Base-by-base conservation (phyloP, 2,113 vertebrate species). In the Phalacrocorax pelagicus region DNA sequence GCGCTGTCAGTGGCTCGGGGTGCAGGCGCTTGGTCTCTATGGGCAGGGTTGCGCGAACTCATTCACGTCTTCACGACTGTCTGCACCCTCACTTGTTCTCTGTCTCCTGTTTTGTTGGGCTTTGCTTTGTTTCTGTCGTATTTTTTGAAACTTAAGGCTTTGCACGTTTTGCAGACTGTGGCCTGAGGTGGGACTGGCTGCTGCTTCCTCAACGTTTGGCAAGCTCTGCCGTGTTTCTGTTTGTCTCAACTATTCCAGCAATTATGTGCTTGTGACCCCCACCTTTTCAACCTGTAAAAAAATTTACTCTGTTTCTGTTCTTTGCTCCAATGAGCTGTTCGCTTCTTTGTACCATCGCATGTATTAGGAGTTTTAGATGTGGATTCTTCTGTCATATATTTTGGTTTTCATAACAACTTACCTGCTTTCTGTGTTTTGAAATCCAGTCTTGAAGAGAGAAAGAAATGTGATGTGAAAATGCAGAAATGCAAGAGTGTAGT, bases 11-110 rank as follows among this genome's bases (percentile, higher is more conserved):
- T 2, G 19, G 24, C 40, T 78, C 5, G 11, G 11, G 40, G 4
- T 27, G 23, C 5, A 5, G 5, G 8, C 13, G 57, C 20, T 32
- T 36, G 47, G 49, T 36, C 12, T 15, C 32, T 5, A 0, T 29
- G 15, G 21, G 44, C 49, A 2, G 85, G 38, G 26, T 47, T 78
- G 44, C n/a, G 4, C 20, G 29, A 47, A 6, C 18, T 63, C 57
- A 1, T 81, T 67, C 59, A 3, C 47, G 4, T 36, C 52, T 75
- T 44, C 18, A 2, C 24, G 16, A 57, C n/a, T 4, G 36, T 54
- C 29, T 44, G 23, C 12, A 0, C 49, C 63, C 44, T 86, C 46
- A 1, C 22, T 8, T 9, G 11, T 44, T 86, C 14, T 47, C 42
- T 10, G 12, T 14, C 19, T 55, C 17, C 19, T 34, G 29, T 32